phyloP scores from a whole-genome alignment of 1,140 invertebrate species.

The Eumeta japonica region DNA sequence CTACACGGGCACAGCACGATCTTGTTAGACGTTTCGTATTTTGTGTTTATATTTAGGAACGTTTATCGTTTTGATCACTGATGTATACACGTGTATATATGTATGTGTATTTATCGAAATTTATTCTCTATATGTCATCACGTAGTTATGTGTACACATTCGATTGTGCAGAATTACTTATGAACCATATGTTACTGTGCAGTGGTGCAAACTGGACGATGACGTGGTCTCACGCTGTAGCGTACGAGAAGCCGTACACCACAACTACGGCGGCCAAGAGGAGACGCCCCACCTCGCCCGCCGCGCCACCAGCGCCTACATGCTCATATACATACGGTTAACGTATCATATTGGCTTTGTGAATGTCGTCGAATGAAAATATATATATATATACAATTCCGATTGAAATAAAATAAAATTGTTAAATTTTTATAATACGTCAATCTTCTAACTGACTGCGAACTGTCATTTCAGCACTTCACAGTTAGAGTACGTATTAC shows the following conservation, averaged over 20 bases:
- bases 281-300: constrained; percentile 87
- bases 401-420: neutral
- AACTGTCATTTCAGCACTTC: constrained; percentile 33
- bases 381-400: neutral
- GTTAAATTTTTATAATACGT: neutral
- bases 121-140: no score
- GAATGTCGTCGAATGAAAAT: neutral
- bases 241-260: constrained; percentile 93
- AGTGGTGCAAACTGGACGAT: constrained; percentile 99
- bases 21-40: no score
- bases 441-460: neutral
- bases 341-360: neutral
- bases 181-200: constrained; percentile 16
- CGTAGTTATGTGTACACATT: no score
- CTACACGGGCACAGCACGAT: no score
- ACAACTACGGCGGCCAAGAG: constrained; percentile 98
- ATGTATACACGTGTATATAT: no score
- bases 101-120: no score
- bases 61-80: no score
- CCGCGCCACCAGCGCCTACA: constrained; percentile 98
- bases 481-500: constrained; percentile 47
- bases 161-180: no score
- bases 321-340: constrained; percentile 96
- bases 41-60: no score
- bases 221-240: constrained; percentile 96